These are phyloP conservation scores for Amphipyra tragopoginis DNA, from an alignment of 2,888 invertebrate genomes.

Conservation along the genomic window DNA sequence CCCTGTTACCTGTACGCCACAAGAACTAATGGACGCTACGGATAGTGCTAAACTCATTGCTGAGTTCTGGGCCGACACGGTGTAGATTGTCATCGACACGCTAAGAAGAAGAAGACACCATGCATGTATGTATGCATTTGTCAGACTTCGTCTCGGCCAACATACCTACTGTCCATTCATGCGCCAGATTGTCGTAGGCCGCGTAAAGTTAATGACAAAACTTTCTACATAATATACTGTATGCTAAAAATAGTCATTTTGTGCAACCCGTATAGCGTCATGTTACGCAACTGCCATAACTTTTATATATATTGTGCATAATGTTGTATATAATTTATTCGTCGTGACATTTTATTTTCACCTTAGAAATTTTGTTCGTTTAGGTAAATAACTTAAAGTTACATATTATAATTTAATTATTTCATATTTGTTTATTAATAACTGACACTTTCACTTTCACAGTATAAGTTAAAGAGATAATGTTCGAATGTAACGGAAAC, in stretches of 20 bases:
- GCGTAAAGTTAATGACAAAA: constrained; percentile 27
- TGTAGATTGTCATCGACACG: too few species aligned
- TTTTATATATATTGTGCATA: constrained; percentile 40
- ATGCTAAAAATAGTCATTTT: constrained; percentile 28
- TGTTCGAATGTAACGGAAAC: constrained; percentile 80
- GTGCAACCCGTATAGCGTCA: constrained; percentile 21
- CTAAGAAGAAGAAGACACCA: too few species aligned
- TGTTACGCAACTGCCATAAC: constrained; percentile 49
- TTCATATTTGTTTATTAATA: constrained; percentile 59
- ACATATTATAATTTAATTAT: constrained; percentile 52
- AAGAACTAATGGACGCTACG: too few species aligned
- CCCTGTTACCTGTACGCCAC: too few species aligned
- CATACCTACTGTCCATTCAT: constrained; percentile 19
- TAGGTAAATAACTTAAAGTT: constrained; percentile 31
- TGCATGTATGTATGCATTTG: too few species aligned
- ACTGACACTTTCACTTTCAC: constrained; percentile 76
- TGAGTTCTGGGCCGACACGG: too few species aligned
- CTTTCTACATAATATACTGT: constrained; percentile 44
- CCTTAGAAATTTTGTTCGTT: constrained; percentile 49
- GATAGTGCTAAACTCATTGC: too few species aligned
- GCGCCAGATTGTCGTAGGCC: constrained; percentile 23
- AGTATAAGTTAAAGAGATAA: constrained; percentile 77
- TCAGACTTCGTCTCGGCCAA: constrained; percentile 9
- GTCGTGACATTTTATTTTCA: constrained; percentile 46
- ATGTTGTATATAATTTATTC: constrained; percentile 41